Conservation (phyloP, 2,888 invertebrate species). For the Frankliniella fusca region DNA sequence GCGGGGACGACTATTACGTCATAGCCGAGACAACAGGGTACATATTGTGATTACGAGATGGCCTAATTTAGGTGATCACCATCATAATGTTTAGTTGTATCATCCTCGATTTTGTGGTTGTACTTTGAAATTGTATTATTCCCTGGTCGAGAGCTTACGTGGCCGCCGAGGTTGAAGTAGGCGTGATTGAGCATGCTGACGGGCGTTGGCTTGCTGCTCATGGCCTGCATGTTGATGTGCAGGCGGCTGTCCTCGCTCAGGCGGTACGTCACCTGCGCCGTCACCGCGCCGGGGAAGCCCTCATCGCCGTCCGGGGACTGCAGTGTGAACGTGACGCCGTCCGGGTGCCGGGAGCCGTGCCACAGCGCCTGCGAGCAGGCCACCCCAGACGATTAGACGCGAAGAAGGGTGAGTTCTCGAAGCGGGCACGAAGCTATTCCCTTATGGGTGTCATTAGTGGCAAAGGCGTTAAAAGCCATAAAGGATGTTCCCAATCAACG, state of each 20-base stretch:
- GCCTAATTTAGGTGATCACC: too few species aligned
- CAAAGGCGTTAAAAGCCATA: too few species aligned
- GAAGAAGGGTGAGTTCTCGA: not conserved
- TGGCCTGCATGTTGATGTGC: slow-evolving; percentile 68
- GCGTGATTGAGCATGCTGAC: slow-evolving; percentile 84
- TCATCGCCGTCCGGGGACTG: slow-evolving; percentile 67
- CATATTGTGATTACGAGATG: too few species aligned
- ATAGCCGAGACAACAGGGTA: too few species aligned
- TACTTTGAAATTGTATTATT: too few species aligned
- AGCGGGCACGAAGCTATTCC: too few species aligned
- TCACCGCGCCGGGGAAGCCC: slow-evolving; percentile 82
- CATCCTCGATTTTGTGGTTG: too few species aligned
- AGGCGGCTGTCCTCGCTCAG: slow-evolving; percentile 71
- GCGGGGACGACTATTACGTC: not conserved
- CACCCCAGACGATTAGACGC: not conserved
- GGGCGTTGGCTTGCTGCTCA: slow-evolving; percentile 71
- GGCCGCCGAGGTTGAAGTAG: slow-evolving; percentile 91
- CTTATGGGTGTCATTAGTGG: too few species aligned
- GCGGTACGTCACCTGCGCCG: slow-evolving; percentile 64
- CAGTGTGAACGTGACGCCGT: slow-evolving; percentile 12
- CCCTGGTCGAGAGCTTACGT: slow-evolving; percentile 54
- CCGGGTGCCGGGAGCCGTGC: not conserved
- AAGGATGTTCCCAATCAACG: too few species aligned
- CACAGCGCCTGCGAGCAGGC: not conserved
- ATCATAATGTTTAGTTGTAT: too few species aligned